Evolutionary conservation across 30 jellyfish, hydroid and myxozoan genomes (phyloP), one percentile per base, ranked within the genome.

Genomic region (Turritopsis dohrnii): DNA sequence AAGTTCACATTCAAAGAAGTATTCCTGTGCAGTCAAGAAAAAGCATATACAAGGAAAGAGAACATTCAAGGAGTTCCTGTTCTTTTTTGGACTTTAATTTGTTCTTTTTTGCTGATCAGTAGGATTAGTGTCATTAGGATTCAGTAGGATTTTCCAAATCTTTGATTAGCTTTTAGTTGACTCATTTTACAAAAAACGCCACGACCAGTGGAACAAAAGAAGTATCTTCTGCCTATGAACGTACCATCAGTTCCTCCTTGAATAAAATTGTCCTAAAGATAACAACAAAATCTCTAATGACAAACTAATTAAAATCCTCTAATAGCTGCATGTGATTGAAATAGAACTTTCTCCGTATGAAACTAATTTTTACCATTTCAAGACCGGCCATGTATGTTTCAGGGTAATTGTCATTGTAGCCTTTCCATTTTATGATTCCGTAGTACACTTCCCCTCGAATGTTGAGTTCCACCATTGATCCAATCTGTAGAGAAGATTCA

Each of bases 311-410:
- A n/a, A n/a, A n/a, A n/a, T n/a, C n/a, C n/a, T n/a, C n/a, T n/a
- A n/a, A n/a, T n/a, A n/a, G n/a, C n/a, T n/a, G n/a, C n/a, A n/a
- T n/a, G n/a, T n/a, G n/a, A n/a, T n/a, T n/a, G n/a, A n/a, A n/a
- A n/a, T n/a, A n/a, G n/a, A n/a, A n/a, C n/a, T n/a, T n/a, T n/a
- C n/a, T n/a, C n/a, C n/a, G n/a, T n/a, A n/a, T n/a, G n/a, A n/a
- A n/a, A n/a, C n/a, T n/a, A n/a, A n/a, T n/a, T n/a, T n/a, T 21
- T 90, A 90, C 97, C 83, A 90, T 83, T 79, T 90, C 97, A 16
- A 90, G 83, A 29, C 97, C 97, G 52, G 95, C 97, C 28, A 90
- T 60, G 60, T 41, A 41, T 21, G 69, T 54, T 23, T 76, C 23
- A 27, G 52, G 79, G 53, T 20, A 52, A 4, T 81, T 52, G 30